phyloP scores from a whole-genome alignment of 2,888 invertebrate species.

The Glaucopsyche alexis region DNA sequence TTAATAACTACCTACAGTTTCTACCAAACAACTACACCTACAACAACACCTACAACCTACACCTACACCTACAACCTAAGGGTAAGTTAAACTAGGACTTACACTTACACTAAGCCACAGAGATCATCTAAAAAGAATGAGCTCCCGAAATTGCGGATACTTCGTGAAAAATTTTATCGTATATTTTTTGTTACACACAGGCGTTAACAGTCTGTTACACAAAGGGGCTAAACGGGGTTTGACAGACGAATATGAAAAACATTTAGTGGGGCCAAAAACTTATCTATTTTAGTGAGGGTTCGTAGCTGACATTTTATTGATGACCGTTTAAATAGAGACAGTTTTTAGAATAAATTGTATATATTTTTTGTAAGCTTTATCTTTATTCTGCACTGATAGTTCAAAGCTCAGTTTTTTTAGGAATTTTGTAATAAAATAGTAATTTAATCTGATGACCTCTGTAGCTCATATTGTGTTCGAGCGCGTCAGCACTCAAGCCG shows the following conservation, averaged over 20 bases:
- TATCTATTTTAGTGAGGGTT: slow-evolving; percentile 23
- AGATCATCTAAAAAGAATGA: neutral
- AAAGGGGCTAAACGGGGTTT: slow-evolving; percentile 15
- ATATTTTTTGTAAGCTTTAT: neutral
- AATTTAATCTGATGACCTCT: too few relatives aligned
- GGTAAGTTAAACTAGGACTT: too few relatives aligned
- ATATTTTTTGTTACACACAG: neutral
- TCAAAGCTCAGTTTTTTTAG: neutral
- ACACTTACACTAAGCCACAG: too few relatives aligned
- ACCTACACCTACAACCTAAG: too few relatives aligned
- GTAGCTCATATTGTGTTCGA: too few relatives aligned
- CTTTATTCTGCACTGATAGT: neutral
- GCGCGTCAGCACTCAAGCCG: too few relatives aligned
- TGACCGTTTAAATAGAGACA: neutral
- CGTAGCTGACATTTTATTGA: neutral
- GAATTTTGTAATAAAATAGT: neutral
- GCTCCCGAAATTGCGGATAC: neutral
- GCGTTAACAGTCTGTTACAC: slow-evolving; percentile 23
- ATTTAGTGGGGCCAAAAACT: slow-evolving; percentile 15
- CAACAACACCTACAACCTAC: too few relatives aligned
- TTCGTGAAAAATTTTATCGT: slow-evolving; percentile 2
- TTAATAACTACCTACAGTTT: too few relatives aligned
- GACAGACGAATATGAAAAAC: slow-evolving; percentile 19
- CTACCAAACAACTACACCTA: too few relatives aligned
- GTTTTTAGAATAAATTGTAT: slow-evolving; percentile 6